A percentile compares a stretch with the other conserved stretches of the same genome.
Evolutionary conservation across 2,113 vertebrate genomes (phyloP).

Genomic region (Cephalopholis sonnerati): DNA sequence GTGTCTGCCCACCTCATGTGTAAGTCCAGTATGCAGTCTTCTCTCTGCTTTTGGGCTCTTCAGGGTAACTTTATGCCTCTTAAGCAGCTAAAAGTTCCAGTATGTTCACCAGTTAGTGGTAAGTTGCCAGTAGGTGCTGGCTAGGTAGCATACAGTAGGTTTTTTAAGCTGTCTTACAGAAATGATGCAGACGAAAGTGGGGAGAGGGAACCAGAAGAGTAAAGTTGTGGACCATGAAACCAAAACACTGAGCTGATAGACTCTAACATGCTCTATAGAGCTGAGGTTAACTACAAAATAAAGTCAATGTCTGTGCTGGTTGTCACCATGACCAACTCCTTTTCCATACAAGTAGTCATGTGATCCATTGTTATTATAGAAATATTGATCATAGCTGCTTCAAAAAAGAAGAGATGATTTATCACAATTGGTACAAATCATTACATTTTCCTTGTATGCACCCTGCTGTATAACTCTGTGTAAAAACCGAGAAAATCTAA

Average conservation of each 20-base stretch:
- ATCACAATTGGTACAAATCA: neutral
- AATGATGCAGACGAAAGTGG: neutral
- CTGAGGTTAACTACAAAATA: neutral
- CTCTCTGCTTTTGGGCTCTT: too few relatives aligned
- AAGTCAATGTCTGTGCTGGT: neutral
- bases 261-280: neutral
- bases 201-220: neutral
- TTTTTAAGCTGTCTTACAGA: neutral
- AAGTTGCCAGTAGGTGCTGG: neutral
- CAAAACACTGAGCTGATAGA: constrained; percentile 1
- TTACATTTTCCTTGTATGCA: constrained; percentile 8
- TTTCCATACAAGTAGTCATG: neutral
- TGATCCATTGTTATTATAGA: neutral
- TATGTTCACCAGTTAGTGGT: neutral
- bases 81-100: neutral
- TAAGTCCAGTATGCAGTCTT: too few relatives aligned
- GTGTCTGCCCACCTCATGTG: too few relatives aligned
- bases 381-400: neutral
- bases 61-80: too few relatives aligned
- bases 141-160: too few relatives aligned
- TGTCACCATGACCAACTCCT: neutral
- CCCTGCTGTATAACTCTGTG: constrained; percentile 9
- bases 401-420: constrained; percentile 6
- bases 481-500: constrained; percentile 22
- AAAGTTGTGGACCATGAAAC: neutral